A percentile compares a stretch with the other conserved stretches of the same genome.
Evolutionary conservation across 2,113 vertebrate species (phyloP).

Genomic region (Pterocles gutturalis): DNA sequence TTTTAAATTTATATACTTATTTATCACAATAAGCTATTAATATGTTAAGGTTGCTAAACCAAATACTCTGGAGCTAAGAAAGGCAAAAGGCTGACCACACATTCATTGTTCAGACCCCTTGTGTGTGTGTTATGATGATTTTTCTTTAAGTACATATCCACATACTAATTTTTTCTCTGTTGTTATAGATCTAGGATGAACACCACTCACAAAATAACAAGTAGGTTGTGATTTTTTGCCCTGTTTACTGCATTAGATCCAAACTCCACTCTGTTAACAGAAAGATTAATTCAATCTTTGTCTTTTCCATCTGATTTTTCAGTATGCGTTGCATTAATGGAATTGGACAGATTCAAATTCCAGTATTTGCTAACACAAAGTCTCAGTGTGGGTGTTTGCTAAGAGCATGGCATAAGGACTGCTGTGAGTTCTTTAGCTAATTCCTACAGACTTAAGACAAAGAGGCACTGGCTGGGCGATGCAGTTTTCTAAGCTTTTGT

Average conservation of each 20-base stretch:
- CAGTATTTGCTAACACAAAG: accelerated
- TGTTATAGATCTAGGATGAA: background rate
- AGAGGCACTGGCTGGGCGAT: accelerated
- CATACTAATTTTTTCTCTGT: background rate
- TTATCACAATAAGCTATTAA: background rate
- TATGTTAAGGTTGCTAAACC: background rate
- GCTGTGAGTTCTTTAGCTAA: background rate
- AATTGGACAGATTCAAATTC: background rate
- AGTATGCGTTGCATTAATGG: background rate
- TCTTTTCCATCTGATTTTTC: background rate
- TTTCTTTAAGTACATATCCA: background rate
- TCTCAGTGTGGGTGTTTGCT: background rate
- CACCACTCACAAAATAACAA: background rate
- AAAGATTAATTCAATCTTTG: background rate
- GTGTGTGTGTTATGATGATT: background rate
- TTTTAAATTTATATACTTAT: background rate
- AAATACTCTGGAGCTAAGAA: background rate
- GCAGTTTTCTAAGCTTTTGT: background rate
- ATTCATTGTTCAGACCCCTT: background rate
- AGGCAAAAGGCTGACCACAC: background rate
- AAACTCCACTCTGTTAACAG: background rate
- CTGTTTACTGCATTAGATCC: background rate
- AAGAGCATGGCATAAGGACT: background rate
- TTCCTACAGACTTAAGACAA: background rate
- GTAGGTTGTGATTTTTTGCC: background rate